Evolutionary conservation across 2,797 vertebrate genomes (phyloP).

Genomic region (Erpetoichthys calabaricus): DNA sequence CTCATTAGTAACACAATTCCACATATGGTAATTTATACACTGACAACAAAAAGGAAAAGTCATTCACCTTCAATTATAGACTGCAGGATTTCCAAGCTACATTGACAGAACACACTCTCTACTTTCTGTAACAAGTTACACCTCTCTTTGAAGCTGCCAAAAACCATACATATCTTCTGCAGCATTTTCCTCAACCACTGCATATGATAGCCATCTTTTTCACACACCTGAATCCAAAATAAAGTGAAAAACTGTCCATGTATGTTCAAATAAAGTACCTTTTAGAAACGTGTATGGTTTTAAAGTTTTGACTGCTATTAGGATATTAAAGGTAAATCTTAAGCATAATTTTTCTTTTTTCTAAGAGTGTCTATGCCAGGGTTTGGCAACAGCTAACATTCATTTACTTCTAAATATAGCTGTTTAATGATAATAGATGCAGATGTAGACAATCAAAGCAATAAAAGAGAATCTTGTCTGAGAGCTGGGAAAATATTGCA

Average conservation of each 20-base stretch:
- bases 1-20: too few species aligned
- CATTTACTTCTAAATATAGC: too few species aligned
- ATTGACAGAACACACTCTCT: conserved; percentile 58
- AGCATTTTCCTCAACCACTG: conserved; percentile 71
- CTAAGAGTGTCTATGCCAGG: too few species aligned
- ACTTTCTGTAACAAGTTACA: conserved; percentile 61
- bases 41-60: too few species aligned
- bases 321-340: neutral
- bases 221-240: conserved; percentile 55
- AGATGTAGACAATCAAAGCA: too few species aligned
- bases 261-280: neutral
- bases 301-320: neutral
- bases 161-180: conserved; percentile 59
- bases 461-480: too few species aligned
- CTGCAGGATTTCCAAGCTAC: conserved; percentile 57
- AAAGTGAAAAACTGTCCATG: neutral
- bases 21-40: too few species aligned
- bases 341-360: too few species aligned
- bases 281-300: conserved; percentile 7
- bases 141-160: conserved; percentile 41
- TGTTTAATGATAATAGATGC: too few species aligned
- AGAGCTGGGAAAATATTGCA: too few species aligned
- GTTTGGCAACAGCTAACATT: too few species aligned
- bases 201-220: conserved; percentile 78
- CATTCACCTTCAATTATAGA: conserved; percentile 47